phyloP scores from a whole-genome alignment of 2,888 invertebrate species.

The Chloromyia formosa region DNA sequence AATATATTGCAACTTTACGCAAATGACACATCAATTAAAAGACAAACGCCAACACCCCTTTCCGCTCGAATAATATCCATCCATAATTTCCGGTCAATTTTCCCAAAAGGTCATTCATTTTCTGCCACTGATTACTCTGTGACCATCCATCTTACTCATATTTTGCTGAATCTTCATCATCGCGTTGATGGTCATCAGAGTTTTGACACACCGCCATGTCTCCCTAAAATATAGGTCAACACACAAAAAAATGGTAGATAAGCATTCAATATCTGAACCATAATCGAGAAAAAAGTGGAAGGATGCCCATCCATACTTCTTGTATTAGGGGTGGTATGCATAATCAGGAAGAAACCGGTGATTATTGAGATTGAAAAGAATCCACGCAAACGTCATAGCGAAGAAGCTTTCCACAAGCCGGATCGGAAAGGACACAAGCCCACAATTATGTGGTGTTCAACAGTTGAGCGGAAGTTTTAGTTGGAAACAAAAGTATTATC shows the following conservation, averaged over 20 bases:
- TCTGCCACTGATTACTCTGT: constrained; percentile 6
- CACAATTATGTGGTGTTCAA: background rate
- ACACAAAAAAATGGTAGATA: too few relatives aligned
- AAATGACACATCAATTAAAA: too few relatives aligned
- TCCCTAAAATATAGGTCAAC: background rate
- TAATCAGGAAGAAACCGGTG: background rate
- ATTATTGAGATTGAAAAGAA: background rate
- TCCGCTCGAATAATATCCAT: too few relatives aligned
- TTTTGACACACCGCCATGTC: constrained; percentile 15
- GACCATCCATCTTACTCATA: too few relatives aligned
- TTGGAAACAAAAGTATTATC: background rate
- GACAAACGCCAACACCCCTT: too few relatives aligned
- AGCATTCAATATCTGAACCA: too few relatives aligned
- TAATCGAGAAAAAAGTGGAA: too few relatives aligned
- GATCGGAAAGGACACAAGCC: background rate
- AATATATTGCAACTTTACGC: too few relatives aligned
- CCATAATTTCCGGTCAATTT: background rate
- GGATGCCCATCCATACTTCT: too few relatives aligned
- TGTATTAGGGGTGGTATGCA: too few relatives aligned
- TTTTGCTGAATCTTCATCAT: too few relatives aligned
- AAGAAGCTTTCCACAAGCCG: background rate
- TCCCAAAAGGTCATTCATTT: background rate
- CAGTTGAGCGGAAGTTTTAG: background rate
- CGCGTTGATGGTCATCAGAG: constrained; percentile 21
- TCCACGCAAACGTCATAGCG: background rate